Percentiles rank a stretch among this genome's conserved stretches.
Conservation (phyloP, 2,888 invertebrate genomes). For the Ophion slaviceki region DNA sequence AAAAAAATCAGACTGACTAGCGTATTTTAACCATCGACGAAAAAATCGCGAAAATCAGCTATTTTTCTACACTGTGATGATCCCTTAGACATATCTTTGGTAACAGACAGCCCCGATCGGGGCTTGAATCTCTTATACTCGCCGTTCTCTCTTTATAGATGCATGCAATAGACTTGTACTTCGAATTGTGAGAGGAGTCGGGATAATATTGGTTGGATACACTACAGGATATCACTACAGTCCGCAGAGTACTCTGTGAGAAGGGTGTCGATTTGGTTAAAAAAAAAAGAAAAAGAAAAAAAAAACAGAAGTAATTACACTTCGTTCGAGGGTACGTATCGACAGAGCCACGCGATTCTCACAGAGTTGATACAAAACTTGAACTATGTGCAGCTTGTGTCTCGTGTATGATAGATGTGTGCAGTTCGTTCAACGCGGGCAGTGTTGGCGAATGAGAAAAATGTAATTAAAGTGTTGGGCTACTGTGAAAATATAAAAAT, state of each 20-base stretch:
- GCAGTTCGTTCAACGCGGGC: slow-evolving; percentile 49
- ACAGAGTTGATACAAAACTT: slow-evolving; percentile 63
- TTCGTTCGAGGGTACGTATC: neutral
- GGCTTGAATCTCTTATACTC: slow-evolving; percentile 24
- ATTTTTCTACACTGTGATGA: no score
- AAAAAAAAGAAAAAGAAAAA: neutral
- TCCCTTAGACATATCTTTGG: slow-evolving; percentile 42
- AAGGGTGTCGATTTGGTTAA: slow-evolving; percentile 35
- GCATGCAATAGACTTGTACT: slow-evolving; percentile 67
- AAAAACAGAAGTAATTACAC: neutral
- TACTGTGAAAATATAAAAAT: neutral
- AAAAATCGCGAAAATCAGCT: no score
- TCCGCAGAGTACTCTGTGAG: slow-evolving; percentile 65
- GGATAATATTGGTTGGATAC: slow-evolving; percentile 63
- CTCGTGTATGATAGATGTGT: slow-evolving; percentile 59
- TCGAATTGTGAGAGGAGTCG: slow-evolving; percentile 60
- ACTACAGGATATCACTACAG: slow-evolving; percentile 69
- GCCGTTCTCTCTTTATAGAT: slow-evolving; percentile 47
- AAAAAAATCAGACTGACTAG: no score
- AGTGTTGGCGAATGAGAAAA: slow-evolving; percentile 33
- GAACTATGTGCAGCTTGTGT: slow-evolving; percentile 56
- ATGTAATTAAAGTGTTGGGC: neutral
- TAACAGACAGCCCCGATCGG: slow-evolving; percentile 30
- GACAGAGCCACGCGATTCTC: slow-evolving; percentile 58
- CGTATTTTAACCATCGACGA: no score